A percentile compares a stretch with the other conserved stretches of the same genome.
These are phyloP conservation scores for Boloria euphrosyne DNA, from an alignment of 2,888 invertebrate species.

Conservation along the genomic window DNA sequence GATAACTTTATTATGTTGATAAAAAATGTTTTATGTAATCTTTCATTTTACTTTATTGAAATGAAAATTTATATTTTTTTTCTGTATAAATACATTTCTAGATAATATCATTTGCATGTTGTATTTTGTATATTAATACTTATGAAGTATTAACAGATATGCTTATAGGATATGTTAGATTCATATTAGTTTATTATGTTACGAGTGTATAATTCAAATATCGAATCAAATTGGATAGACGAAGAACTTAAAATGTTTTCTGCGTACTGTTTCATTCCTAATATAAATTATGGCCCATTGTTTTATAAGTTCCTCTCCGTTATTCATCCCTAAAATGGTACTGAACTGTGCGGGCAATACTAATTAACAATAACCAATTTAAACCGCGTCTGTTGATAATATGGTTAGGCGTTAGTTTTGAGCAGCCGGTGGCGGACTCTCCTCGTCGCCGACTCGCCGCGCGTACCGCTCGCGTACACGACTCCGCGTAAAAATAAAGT, in stretches of 20 bases:
- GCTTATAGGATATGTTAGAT: no score
- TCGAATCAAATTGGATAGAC: not conserved
- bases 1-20: not conserved
- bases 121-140: no score
- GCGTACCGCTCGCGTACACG: conserved; percentile 74
- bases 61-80: no score
- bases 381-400: conserved; percentile 69
- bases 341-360: conserved; percentile 69
- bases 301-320: conserved; percentile 67
- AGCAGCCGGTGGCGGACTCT: conserved; percentile 63
- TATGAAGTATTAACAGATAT: no score
- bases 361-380: conserved; percentile 73
- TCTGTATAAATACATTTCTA: no score
- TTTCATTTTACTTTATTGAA: no score
- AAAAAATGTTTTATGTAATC: not conserved
- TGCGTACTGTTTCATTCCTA: conserved; percentile 53
- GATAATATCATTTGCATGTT: no score
- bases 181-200: no score
- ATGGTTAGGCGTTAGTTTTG: conserved; percentile 58
- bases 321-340: conserved; percentile 70
- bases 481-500: conserved; percentile 82
- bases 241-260: conserved; percentile 49
- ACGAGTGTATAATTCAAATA: not conserved
- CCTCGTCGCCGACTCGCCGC: conserved; percentile 64
- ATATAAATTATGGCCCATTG: conserved; percentile 62